phyloP scores from a whole-genome alignment of 2,888 invertebrate genomes.

The Podabrus alpinus region DNA sequence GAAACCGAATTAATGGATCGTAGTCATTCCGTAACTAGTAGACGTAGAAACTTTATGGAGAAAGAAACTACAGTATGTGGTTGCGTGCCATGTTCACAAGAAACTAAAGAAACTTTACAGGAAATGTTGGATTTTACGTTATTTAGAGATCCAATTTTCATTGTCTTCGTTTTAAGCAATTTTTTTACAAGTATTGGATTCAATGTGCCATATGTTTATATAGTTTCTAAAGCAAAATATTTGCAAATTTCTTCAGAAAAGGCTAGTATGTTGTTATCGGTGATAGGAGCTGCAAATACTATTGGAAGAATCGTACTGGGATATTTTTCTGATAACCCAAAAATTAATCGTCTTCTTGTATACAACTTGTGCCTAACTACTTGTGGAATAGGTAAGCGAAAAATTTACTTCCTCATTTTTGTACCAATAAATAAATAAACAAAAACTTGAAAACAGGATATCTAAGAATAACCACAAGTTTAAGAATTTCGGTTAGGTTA shows the following conservation, averaged over 20 bases:
- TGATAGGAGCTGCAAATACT: slow-evolving; percentile 87
- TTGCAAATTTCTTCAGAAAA: slow-evolving; percentile 61
- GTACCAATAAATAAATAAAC: neutral
- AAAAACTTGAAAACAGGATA: neutral
- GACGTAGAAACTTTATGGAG: slow-evolving; percentile 28
- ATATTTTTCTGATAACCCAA: slow-evolving; percentile 84
- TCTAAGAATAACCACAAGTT: neutral
- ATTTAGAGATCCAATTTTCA: slow-evolving; percentile 82
- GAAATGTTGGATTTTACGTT: slow-evolving; percentile 88
- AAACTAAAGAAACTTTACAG: slow-evolving; percentile 71
- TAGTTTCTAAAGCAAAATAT: slow-evolving; percentile 72
- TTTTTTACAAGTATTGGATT: slow-evolving; percentile 94
- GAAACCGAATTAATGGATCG: slow-evolving; percentile 41
- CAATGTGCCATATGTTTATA: slow-evolving; percentile 90
- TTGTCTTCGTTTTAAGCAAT: slow-evolving; percentile 90
- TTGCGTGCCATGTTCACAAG: slow-evolving; percentile 64
- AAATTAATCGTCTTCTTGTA: slow-evolving; percentile 87
- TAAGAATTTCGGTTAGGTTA: neutral
- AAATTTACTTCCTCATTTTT: neutral
- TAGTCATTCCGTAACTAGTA: slow-evolving; percentile 36
- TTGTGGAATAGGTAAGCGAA: slow-evolving; percentile 82
- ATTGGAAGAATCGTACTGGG: slow-evolving; percentile 88
- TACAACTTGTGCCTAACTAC: slow-evolving; percentile 88
- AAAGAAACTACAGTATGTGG: slow-evolving; percentile 54
- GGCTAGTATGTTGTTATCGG: slow-evolving; percentile 74